Conservation (phyloP, 92 coral and sea anemone genomes). For the Desmophyllum pertusum region DNA sequence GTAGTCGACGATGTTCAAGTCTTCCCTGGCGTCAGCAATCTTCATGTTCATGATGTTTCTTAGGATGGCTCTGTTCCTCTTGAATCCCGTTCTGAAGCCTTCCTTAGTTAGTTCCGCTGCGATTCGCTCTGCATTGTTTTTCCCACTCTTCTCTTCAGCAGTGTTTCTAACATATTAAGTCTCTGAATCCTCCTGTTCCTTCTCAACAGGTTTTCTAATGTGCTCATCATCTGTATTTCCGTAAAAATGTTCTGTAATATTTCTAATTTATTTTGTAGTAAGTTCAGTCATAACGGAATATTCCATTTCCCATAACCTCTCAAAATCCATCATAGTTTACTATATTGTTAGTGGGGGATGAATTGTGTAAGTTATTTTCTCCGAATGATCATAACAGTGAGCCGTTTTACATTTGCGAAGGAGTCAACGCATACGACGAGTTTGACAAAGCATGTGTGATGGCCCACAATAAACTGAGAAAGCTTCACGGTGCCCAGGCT, state of each 20-base stretch:
- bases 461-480: constrained; percentile 76
- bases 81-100: no score
- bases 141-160: no score
- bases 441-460: constrained; percentile 70
- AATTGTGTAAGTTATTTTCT: background rate
- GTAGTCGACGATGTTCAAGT: no score
- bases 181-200: no score
- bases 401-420: background rate
- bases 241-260: background rate
- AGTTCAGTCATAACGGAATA: background rate
- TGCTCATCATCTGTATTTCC: no score
- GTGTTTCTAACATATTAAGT: no score
- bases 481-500: constrained; percentile 70
- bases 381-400: background rate
- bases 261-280: background rate
- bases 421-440: constrained; percentile 32
- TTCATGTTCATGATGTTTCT: no score
- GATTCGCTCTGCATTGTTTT: no score
- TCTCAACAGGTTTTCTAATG: no score
- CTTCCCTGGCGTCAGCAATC: no score
- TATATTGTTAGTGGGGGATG: background rate
- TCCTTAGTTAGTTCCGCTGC: no score
- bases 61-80: no score
- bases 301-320: background rate
- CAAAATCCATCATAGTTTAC: background rate